Evolutionary conservation across 2,797 vertebrate genomes (phyloP), one percentile per base, ranked within the genome.

Genomic region (Dendrocincla tyrannina): DNA sequence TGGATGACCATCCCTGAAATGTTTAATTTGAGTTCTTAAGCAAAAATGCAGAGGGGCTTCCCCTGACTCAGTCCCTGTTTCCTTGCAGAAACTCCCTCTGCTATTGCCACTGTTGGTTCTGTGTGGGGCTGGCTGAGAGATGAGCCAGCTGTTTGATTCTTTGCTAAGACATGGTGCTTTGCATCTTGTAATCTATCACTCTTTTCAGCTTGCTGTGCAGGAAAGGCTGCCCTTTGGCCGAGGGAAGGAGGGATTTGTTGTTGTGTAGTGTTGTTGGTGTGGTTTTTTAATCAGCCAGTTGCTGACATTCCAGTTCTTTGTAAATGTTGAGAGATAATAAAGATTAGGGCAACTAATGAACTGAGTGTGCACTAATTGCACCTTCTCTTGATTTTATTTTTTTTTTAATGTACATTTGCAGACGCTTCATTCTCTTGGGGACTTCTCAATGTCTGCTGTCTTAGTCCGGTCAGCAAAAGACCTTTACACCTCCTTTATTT

Each of bases 401-500:
- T 64, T 64, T 63, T 42, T 63, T 42, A 6, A 30, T 70, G 75
- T 85, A 32, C 14, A 25, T 78, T 63, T 96, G 22, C 91, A 97
- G 96, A 60, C 88, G 25, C 32, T 50, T 88, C 39, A 56, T 50
- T 79, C 53, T 89, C 44, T 85, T 85, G 77, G 68, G 77, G 70
- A 69, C 49, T 85, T 88, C 75, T 77, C 89, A 23, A 4, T 92
- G 67, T 76, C 93, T 92, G 83, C 87, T 42, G 18, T 78, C 8
- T 55, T 93, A 80, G 58, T 86, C 80, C 74, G 95, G 69, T 85
- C 88, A 33, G 9, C 93, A 66, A 95, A 97, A 88, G 88, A 97
- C 47, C 72, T 93, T 89, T 93, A 66, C 41, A 60, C 89, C 70
- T 97, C 96, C 59, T 89, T 96, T 28, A 67, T 50, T 58, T 83